Base-by-base conservation (phyloP, 2,888 invertebrate genomes). In the Opisthograptis luteolata region DNA sequence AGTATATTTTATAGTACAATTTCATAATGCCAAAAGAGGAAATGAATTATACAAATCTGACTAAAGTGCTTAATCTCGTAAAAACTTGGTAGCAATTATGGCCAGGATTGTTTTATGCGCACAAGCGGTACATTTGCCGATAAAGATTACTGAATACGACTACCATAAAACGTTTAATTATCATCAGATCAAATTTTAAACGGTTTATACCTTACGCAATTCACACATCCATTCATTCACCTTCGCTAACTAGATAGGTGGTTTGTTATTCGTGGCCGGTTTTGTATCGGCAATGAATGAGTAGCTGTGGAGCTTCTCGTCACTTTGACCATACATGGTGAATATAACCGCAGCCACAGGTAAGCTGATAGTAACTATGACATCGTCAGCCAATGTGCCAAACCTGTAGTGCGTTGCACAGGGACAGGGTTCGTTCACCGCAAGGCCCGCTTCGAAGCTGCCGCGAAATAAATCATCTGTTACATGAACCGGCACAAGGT, bases 341-440 rank as follows among this genome's bases (percentile, higher is more conserved):
- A 48, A 48, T 52, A 56, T 52, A 40, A 47, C 36, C 73, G 81
- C 79, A 76, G 78, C 40, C 15, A 35, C 41, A 27, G 36, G 27
- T 34, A 15, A 27, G 27, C 32, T 43, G 17, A 34, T 44, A 36
- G 80, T 71, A 73, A 68, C 68, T 63, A 76, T 72, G 70, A 74
- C 76, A 78, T 75, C 77, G 83, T 81, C 81, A 83, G 71, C 64
- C 69, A 60, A 65, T 71, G 79, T 70, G 66, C 84, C 85, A 79
- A 89, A 89, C 87, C 83, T 79, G 88, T 83, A 82, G 76, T 70
- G 9, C 31, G 31, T 10, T 68, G 73, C 67, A 64, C 71, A 74
- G 80, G 82, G 82, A 83, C 83, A 82, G 79, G 80, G 89, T 87
- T 89, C 89, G 82, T 89, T 89, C 82, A 89, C 89, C 89, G 85